phyloP scores from a whole-genome alignment of 2,888 invertebrate genomes.

The Mimumesa dahlbomi region DNA sequence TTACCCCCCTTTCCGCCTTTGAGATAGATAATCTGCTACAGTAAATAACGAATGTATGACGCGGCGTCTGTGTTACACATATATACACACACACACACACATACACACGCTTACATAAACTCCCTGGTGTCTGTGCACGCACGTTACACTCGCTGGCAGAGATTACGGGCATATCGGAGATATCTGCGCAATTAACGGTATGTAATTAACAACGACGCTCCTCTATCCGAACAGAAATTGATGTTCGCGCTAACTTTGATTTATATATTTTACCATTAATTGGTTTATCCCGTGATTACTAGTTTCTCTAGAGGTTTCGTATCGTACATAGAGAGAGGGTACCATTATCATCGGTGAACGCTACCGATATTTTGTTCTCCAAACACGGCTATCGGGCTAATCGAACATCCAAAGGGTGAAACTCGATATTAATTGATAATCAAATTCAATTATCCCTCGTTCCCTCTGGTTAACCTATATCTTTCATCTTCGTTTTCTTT shows the following conservation, averaged over 20 bases:
- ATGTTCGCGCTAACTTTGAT: conserved; percentile 36
- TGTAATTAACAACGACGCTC: conserved; percentile 42
- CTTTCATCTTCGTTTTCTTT: background rate
- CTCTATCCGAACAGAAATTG: conserved; percentile 11
- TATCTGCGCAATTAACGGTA: conserved; percentile 50
- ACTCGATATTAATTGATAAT: background rate
- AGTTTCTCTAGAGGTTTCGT: background rate
- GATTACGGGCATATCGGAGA: conserved; percentile 24
- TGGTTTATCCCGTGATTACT: conserved; percentile 23
- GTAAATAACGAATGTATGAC: conserved; percentile 14
- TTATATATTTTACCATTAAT: conserved; percentile 42
- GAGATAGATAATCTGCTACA: conserved; percentile 11
- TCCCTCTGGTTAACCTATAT: background rate
- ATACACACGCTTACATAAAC: too few species aligned
- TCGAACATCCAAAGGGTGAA: background rate
- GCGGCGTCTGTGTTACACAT: too few species aligned
- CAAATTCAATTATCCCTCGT: background rate
- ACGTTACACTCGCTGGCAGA: background rate
- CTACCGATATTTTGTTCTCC: conserved; percentile 1
- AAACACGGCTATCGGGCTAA: background rate
- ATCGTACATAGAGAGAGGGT: background rate
- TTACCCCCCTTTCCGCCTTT: conserved; percentile 11
- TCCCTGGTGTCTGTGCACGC: too few species aligned
- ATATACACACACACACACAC: too few species aligned
- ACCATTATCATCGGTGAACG: background rate